Evolutionary conservation across 1,140 invertebrate genomes (phyloP), one percentile per base, ranked within the genome.

Genomic region (Drosophila arawakana): DNA sequence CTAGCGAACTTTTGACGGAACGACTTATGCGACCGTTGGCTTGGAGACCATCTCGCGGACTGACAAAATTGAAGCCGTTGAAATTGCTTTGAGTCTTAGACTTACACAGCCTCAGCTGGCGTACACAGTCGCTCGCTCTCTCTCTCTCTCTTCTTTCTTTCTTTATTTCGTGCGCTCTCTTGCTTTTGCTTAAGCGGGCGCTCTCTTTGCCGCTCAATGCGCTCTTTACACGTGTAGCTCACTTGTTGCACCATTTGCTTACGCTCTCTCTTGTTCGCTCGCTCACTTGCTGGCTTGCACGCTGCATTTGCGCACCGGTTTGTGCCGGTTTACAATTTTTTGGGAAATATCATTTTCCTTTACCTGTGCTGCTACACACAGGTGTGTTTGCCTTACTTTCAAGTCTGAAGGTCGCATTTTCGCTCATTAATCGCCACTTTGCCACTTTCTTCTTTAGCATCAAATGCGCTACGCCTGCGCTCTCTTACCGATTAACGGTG

Each of bases 351-450:
- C 62, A 67, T 62, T 68, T 58, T 73, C 59, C 41, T 58, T 78
- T 89, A 86, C 83, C 83, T 86, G 83, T 86, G 83, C 83, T 86
- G 77, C 41, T 15, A 11, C 7, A n/a, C 73, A 77, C 57, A 69
- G 72, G 50, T 74, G 58, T 30, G 63, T 9, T 60, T 60, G 30
- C 21, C 9, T 9, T 73, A 60, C 62, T 63, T 59, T 66, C 44
- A 73, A 74, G 76, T 72, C 80, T 88, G 84, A 88, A 88, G 83
- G 83, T 88, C 83, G 80, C 70, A 83, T 69, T 80, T 89, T 89
- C 84, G 76, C 73, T 88, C 84, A 89, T 88, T 88, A 89, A 89
- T 88, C 67, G 83, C 70, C 18, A 21, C 39, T 39, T 68, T 37
- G 49, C 55, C 67, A 82, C 83, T 89, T 88, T 88, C 83, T 88